These are phyloP conservation scores for Atta texana DNA, from an alignment of 1,140 invertebrate species.

Conservation along the genomic window DNA sequence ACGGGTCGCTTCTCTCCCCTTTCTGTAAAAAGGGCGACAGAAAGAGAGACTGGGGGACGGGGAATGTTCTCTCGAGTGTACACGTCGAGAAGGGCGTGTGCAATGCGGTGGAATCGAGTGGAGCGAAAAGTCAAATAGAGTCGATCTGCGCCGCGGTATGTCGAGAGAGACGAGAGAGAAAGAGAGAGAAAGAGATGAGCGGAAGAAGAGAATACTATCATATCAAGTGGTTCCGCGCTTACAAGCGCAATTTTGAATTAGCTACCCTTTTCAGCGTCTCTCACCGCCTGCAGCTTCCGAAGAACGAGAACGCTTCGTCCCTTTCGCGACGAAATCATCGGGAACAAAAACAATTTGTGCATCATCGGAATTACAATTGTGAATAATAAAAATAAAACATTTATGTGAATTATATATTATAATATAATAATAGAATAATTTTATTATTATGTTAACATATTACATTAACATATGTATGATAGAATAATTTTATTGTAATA, in stretches of 20 bases:
- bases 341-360: background rate
- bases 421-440: too few species aligned
- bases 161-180: constrained; percentile 46
- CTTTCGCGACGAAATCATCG: background rate
- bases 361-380: background rate
- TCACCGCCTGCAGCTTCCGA: background rate
- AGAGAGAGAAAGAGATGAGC: constrained; percentile 5
- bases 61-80: constrained; percentile 69
- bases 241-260: constrained; percentile 37
- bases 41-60: constrained; percentile 20
- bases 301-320: background rate
- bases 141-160: constrained; percentile 43
- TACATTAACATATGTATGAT: too few species aligned
- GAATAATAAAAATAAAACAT: background rate
- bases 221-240: constrained; percentile 64
- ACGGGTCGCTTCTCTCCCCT: constrained; percentile 42
- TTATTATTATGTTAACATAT: too few species aligned
- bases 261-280: constrained; percentile 38
- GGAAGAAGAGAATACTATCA: constrained; percentile 61
- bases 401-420: too few species aligned
- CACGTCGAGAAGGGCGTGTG: constrained; percentile 69
- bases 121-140: constrained; percentile 75
- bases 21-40: constrained; percentile 45
- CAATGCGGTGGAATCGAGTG: constrained; percentile 76
- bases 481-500: background rate